Percentiles rank a stretch among this genome's conserved stretches.
Conservation (phyloP, 2,888 invertebrate species). For the Drosophila subsilvestris region DNA sequence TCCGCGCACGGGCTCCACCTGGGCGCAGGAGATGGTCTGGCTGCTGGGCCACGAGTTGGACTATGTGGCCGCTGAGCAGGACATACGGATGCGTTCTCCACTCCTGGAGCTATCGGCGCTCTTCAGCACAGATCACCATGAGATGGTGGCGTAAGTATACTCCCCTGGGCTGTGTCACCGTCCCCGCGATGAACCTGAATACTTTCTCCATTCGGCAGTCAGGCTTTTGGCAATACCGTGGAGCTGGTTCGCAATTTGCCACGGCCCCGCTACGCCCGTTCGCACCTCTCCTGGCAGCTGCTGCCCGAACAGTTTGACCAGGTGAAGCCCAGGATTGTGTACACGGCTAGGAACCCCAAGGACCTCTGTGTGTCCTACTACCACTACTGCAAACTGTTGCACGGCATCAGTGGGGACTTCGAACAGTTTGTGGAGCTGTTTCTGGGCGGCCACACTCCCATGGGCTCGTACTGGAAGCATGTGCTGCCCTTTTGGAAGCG, state of each 20-base stretch:
- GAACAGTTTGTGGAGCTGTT: conserved; percentile 91
- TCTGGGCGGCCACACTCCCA: conserved; percentile 87
- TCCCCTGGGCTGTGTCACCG: background rate
- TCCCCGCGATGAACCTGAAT: background rate
- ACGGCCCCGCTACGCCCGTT: conserved; percentile 90
- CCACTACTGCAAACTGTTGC: conserved; percentile 90
- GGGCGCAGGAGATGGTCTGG: conserved; percentile 97
- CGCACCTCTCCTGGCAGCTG: conserved; percentile 90
- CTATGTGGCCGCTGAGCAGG: conserved; percentile 89
- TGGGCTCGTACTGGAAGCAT: conserved; percentile 88
- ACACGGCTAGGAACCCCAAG: conserved; percentile 94
- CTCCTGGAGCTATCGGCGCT: conserved; percentile 89
- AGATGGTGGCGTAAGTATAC: conserved; percentile 86
- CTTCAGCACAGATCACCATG: conserved; percentile 86
- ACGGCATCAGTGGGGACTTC: conserved; percentile 87
- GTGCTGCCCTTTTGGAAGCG: conserved; percentile 89
- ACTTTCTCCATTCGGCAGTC: conserved; percentile 55
- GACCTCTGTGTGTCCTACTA: conserved; percentile 95
- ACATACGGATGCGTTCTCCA: conserved; percentile 87
- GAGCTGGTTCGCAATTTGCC: conserved; percentile 88
- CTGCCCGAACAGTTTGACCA: conserved; percentile 88
- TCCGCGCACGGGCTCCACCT: conserved; percentile 96
- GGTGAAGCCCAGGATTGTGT: conserved; percentile 92
- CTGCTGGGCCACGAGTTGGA: conserved; percentile 92
- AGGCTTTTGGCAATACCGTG: conserved; percentile 88